Evolutionary conservation across 2,113 vertebrate genomes (phyloP), one percentile per base, ranked within the genome.

Genomic region (Acanthochromis polyacanthus): DNA sequence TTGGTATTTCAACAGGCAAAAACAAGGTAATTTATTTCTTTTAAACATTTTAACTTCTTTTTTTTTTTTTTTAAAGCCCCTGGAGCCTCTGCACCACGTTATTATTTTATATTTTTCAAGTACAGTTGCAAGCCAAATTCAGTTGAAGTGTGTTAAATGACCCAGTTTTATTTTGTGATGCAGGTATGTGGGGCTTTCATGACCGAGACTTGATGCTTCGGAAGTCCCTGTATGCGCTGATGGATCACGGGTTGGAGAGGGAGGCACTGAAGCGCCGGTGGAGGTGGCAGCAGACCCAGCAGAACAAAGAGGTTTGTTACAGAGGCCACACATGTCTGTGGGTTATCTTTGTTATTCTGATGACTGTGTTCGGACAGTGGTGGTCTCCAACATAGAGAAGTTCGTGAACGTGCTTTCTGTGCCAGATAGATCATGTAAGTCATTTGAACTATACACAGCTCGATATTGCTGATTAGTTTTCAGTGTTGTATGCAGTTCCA

Each of bases 161-260:
- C 0, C 2, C 8, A 0, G 10, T 55, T 66, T 16, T 68, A 9
- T 60, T 61, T 80, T 1, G 10, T 19, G 0, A 1, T 60, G 12
- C 80, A 99, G 98, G 98, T 0, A 99, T 99, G 98, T 99, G 98
- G 98, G 98, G 98, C 10, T 99, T 99, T 90, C 98, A 99, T 0
- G 98, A 99, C 67, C 86, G 98, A 10, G 97, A 99, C 80, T 90
- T 99, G 68, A 95, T 98, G 96, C 95, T 99, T 1, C 91, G 98
- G 2, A 99, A 99, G 75, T 95, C 97, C 7, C 93, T 99, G 46
- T 95, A 98, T 2, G 93, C 96, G 0, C 83, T 98, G 75, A 98
- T 99, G 97, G 97, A 98, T 23, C 96, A 96, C 52, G 98, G 98
- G 0, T 32, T 45, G 1, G 98, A 99, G 86, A 94, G 95, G 79